Evolutionary conservation across 2,888 invertebrate species (phyloP).

Genomic region (Notocelia uddmanniana): DNA sequence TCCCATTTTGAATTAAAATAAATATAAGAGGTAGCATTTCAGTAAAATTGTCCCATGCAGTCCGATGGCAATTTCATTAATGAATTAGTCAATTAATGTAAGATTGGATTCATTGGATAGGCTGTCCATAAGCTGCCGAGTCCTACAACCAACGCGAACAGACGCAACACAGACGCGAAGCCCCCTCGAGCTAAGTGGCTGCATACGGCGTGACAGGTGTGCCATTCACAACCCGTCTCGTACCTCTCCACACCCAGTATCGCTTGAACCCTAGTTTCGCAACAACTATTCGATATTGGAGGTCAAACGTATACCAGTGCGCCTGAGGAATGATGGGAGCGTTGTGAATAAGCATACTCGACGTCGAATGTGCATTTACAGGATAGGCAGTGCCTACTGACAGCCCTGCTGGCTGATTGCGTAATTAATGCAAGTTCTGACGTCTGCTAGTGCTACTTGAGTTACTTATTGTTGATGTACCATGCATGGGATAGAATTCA

Average conservation of each 20-base stretch:
- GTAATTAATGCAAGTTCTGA: background rate
- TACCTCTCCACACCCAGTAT: background rate
- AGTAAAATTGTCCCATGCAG: no score
- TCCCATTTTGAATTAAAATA: no score
- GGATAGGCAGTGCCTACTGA: background rate
- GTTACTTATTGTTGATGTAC: background rate
- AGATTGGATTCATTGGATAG: no score
- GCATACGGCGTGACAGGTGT: constrained; percentile 4
- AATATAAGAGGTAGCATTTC: no score
- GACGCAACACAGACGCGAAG: constrained; percentile 7
- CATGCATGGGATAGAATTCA: no score
- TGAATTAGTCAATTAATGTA: no score
- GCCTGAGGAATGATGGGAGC: background rate
- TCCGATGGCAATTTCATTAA: no score
- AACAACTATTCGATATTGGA: background rate
- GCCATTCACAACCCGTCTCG: background rate
- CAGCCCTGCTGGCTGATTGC: background rate
- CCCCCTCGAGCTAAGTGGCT: constrained; percentile 11
- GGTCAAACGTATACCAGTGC: background rate
- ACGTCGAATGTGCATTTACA: constrained; percentile 7
- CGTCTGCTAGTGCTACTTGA: no score
- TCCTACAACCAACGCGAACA: background rate
- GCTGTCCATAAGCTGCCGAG: no score
- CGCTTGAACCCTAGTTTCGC: background rate
- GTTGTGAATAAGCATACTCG: background rate